Base-by-base conservation (phyloP, 2,797 vertebrate genomes). In the Microtus obscurus region DNA sequence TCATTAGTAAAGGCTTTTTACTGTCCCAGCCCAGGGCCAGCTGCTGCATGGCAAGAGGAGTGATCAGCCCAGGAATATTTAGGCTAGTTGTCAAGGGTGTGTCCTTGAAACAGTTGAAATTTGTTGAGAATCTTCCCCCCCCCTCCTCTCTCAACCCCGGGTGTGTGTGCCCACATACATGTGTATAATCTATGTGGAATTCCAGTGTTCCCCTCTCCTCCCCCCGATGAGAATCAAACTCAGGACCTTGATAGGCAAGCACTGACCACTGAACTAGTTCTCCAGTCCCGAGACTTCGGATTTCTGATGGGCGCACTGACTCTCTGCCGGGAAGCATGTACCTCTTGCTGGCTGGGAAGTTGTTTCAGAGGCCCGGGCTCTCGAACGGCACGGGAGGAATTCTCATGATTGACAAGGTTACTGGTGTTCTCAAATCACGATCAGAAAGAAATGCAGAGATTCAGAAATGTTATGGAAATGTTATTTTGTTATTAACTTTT, bases 381-480 rank as follows among this genome's bases (percentile, higher is more conserved):
- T 61, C 61, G 63, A 89, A 81, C 23, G 56, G 29, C 29, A 27
- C 87, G 59, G 78, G 56, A 9, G 43, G 63, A 91, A 34, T 88
- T 80, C 61, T 89, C 6, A 2, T 78, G 51, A 87, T 90, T 89
- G 92, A 91, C 31, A 71, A 87, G 81, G 86, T 45, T 59, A 51
- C 3, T 23, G 71, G 67, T 73, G 63, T 9, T 77, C 89, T 90
- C 87, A n/a, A n/a, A 79, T 45, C 65, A 43, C 25, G 51, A 79
- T 88, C 40, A 56, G 90, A 67, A 53, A 90, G 85, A 81, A 53
- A 0, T 76, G 48, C 34, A 92, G 79, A 94, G 87, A 83, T 93
- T 94, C 10, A 51, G 91, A 93, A 95, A 80, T 90, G 56, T 90
- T 93, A 69, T 82, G 23, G n/a, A 87, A 77, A n/a, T n/a, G n/a